Percentiles rank a stretch among this genome's conserved stretches.
Conservation (phyloP, 1,140 invertebrate genomes). For the Homarus americanus region DNA sequence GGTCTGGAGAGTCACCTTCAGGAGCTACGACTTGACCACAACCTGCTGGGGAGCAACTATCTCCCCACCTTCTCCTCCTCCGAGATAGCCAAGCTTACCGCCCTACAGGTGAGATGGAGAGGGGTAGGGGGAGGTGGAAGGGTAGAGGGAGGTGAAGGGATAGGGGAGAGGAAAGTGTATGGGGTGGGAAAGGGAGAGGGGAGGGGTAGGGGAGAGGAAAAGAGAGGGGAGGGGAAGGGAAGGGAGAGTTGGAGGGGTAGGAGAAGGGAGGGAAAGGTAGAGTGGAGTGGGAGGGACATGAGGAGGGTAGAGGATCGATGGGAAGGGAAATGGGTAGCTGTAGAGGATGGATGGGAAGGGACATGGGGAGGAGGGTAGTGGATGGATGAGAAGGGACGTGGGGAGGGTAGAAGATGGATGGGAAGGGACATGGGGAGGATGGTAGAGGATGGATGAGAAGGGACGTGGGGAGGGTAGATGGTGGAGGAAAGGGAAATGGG, state of each 20-base stretch:
- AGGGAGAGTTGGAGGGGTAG: neutral
- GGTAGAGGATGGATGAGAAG: neutral
- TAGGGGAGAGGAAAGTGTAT: neutral
- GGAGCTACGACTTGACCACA: constrained; percentile 86
- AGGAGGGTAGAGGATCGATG: neutral
- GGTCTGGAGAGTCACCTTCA: constrained; percentile 84
- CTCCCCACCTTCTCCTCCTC: constrained; percentile 93
- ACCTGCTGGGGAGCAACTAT: constrained; percentile 90
- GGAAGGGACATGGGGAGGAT: neutral
- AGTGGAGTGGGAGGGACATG: neutral
- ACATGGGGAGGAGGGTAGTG: neutral
- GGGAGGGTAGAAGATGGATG: neutral
- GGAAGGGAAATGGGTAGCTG: neutral
- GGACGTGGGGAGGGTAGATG: neutral
- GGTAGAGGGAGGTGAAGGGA: neutral
- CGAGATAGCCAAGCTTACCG: constrained; percentile 79
- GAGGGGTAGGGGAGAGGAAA: neutral
- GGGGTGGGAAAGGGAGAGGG: neutral
- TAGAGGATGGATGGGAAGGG: neutral
- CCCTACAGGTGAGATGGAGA: constrained; percentile 71
- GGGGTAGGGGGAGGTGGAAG: neutral
- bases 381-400: neutral
- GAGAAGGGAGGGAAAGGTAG: neutral
- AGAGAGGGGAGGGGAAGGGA: neutral
- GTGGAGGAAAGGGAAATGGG: neutral